phyloP scores from a whole-genome alignment of 2,113 vertebrate genomes.

The Stercorarius parasiticus region DNA sequence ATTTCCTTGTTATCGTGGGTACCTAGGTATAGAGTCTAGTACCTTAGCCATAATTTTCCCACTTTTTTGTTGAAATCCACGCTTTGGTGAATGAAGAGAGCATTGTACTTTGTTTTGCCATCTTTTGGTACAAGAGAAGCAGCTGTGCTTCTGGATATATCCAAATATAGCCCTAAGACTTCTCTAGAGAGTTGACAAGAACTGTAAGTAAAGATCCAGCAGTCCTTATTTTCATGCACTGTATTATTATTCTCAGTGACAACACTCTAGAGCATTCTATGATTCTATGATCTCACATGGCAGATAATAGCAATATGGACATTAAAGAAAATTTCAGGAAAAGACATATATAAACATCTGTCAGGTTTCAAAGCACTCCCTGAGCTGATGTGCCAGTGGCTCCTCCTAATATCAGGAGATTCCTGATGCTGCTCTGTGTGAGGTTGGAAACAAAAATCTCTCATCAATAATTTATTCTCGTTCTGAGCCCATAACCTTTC shows the following conservation, averaged over 20 bases:
- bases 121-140: neutral
- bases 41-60: neutral
- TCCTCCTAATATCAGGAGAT: neutral
- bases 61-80: neutral
- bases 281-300: neutral
- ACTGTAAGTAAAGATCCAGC: neutral
- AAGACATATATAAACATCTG: neutral
- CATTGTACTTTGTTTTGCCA: neutral
- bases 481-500: neutral
- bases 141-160: neutral
- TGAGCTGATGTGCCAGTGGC: neutral
- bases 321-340: neutral
- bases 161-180: neutral
- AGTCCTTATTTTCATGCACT: neutral
- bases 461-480: neutral
- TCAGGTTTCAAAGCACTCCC: neutral
- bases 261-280: neutral
- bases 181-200: neutral
- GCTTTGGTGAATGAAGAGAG: neutral
- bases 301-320: neutral
- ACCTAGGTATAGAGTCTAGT: neutral
- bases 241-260: neutral
- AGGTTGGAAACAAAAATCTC: neutral
- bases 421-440: neutral
- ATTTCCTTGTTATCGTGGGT: neutral